Evolutionary conservation across 1,140 invertebrate species (phyloP).

Genomic region (Meloidogyne hapla): DNA sequence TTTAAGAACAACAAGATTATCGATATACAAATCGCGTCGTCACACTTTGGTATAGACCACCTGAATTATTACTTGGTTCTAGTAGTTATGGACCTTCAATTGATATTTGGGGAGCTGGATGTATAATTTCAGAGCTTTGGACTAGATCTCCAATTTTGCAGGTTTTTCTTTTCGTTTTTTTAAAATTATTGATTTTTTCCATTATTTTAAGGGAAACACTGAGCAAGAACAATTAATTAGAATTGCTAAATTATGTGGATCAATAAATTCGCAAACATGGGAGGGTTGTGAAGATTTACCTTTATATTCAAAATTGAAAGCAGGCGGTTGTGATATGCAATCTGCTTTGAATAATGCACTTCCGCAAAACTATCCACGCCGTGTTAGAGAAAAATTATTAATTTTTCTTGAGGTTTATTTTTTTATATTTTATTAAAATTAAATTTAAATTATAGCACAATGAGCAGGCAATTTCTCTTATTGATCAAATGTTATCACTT

Average conservation of each 20-base stretch:
- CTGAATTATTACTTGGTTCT: slow-evolving; percentile 83
- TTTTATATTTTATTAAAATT: neutral
- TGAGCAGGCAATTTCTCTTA: slow-evolving; percentile 82
- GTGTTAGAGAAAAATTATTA: slow-evolving; percentile 67
- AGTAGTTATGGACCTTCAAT: slow-evolving; percentile 92
- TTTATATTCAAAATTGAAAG: slow-evolving; percentile 83
- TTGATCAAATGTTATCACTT: slow-evolving; percentile 86
- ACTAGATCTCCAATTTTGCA: slow-evolving; percentile 78
- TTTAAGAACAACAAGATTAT: slow-evolving; percentile 37
- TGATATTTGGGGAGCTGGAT: slow-evolving; percentile 96
- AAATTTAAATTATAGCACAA: slow-evolving; percentile 69
- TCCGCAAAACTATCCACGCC: slow-evolving; percentile 84
- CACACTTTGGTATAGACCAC: slow-evolving; percentile 94
- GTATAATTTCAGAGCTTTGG: slow-evolving; percentile 99
- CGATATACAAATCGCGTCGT: slow-evolving; percentile 95
- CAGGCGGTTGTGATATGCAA: neutral
- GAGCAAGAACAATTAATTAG: slow-evolving; percentile 92
- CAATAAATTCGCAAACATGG: slow-evolving; percentile 86
- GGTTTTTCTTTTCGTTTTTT: slow-evolving; percentile 31
- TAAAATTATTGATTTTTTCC: neutral
- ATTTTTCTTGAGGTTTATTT: slow-evolving; percentile 9
- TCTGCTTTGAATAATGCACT: slow-evolving; percentile 65
- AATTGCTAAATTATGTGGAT: slow-evolving; percentile 93
- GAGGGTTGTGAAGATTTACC: slow-evolving; percentile 81
- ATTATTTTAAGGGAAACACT: slow-evolving; percentile 73